phyloP scores from a whole-genome alignment of 30 jellyfish, hydroid and myxozoan genomes.

The Hydractinia symbiolongicarpus region DNA sequence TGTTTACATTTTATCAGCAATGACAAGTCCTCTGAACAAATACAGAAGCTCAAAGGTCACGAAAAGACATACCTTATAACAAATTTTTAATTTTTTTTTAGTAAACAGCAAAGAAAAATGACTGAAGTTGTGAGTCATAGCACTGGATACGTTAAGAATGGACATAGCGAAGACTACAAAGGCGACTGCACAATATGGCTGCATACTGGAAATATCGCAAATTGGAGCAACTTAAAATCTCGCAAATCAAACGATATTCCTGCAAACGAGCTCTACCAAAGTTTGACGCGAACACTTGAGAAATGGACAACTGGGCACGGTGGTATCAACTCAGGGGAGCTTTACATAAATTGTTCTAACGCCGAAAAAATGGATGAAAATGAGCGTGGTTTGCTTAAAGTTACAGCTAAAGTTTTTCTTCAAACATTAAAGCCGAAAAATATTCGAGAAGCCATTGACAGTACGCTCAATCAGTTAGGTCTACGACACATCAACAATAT shows the following conservation, averaged over 20 bases:
- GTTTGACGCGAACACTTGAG: constrained; percentile 18
- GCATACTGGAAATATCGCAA: constrained; percentile 92
- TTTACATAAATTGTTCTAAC: constrained; percentile 23
- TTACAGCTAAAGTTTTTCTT: constrained; percentile 27
- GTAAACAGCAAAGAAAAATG: constrained; percentile 1
- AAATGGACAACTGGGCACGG: constrained; percentile 13
- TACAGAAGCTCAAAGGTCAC: too few species aligned
- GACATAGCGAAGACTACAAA: neutral
- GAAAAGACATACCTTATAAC: too few species aligned
- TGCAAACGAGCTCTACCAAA: constrained; percentile 62
- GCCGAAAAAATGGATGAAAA: constrained; percentile 30
- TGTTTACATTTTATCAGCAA: too few species aligned
- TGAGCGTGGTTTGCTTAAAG: constrained; percentile 31
- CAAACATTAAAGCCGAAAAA: constrained; percentile 3
- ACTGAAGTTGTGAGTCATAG: neutral
- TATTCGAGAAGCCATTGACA: constrained; percentile 18
- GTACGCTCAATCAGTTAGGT: constrained; percentile 24
- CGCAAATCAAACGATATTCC: constrained; percentile 82
- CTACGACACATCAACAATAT: constrained; percentile 11
- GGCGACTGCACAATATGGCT: constrained; percentile 32
- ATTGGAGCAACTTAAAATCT: constrained; percentile 86
- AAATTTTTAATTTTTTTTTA: neutral
- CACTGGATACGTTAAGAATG: neutral
- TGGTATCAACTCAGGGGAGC: neutral
- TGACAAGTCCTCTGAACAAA: too few species aligned